A percentile compares a stretch with the other conserved stretches of the same genome.
Evolutionary conservation across 2,113 vertebrate species (phyloP).

Genomic region (Poicephalus meyeri): DNA sequence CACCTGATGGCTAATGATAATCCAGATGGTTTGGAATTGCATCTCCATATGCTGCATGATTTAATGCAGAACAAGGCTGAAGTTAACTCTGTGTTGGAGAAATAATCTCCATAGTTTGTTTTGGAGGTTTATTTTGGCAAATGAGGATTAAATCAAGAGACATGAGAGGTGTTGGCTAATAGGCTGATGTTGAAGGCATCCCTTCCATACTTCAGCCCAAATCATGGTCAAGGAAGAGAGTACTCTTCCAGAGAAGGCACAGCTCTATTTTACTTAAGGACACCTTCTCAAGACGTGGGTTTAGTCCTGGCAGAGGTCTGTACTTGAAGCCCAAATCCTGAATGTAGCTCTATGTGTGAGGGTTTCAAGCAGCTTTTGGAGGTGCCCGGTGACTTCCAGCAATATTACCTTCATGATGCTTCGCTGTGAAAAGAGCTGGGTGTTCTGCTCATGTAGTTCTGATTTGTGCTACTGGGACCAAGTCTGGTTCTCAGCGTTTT

Average conservation of each 20-base stretch:
- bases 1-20: slow-evolving; percentile 60
- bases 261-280: background rate
- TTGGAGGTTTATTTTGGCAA: background rate
- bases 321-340: background rate
- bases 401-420: background rate
- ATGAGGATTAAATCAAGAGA: background rate
- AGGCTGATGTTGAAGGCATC: background rate
- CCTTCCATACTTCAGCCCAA: background rate
- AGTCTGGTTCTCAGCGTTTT: background rate
- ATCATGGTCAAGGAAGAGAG: background rate
- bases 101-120: background rate
- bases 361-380: background rate
- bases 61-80: background rate
- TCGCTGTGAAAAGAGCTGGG: background rate
- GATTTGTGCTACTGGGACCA: background rate
- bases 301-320: background rate
- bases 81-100: background rate
- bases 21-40: slow-evolving; percentile 57
- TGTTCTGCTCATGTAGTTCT: background rate
- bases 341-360: no score
- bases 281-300: background rate
- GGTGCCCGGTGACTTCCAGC: background rate
- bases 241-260: background rate
- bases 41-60: slow-evolving; percentile 38
- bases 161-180: rapidly evolving